Evolutionary conservation across 2,888 invertebrate genomes (phyloP).

Genomic region (Pterobdella sp.): DNA sequence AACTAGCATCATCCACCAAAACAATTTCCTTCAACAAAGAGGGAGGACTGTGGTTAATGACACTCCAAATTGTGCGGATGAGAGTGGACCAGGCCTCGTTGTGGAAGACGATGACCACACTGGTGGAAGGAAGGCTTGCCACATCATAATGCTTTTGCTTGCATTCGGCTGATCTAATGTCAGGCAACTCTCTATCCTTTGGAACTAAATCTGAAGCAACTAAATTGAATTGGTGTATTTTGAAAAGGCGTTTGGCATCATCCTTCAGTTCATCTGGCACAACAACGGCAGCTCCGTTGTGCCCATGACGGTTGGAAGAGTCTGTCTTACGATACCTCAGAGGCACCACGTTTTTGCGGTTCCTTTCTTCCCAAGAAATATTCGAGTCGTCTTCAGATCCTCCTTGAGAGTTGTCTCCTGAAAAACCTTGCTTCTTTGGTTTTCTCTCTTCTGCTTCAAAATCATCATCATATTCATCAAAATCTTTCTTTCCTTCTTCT

Average conservation of each 20-base stretch:
- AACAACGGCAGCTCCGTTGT: slow-evolving; percentile 13
- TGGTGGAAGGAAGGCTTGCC: slow-evolving; percentile 69
- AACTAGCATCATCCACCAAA: slow-evolving; percentile 93
- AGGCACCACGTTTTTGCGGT: not conserved
- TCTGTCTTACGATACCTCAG: not conserved
- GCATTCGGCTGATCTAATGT: slow-evolving; percentile 51
- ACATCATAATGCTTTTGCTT: slow-evolving; percentile 51
- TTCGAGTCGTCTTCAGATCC: not conserved
- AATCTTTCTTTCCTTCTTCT: slow-evolving; percentile 36
- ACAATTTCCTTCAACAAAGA: slow-evolving; percentile 84
- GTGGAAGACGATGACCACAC: slow-evolving; percentile 93
- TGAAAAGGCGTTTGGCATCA: slow-evolving; percentile 7
- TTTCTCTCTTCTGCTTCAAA: slow-evolving; percentile 27
- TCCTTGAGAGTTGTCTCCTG: slow-evolving; percentile 4
- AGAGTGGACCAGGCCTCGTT: slow-evolving; percentile 98
- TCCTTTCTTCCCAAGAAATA: not conserved
- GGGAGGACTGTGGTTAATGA: slow-evolving; percentile 84
- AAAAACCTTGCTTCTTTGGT: not conserved
- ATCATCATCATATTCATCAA: slow-evolving; percentile 40
- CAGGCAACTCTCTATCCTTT: slow-evolving; percentile 8
- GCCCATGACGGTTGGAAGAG: not conserved
- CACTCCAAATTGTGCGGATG: slow-evolving; percentile 89
- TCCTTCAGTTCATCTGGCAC: slow-evolving; percentile 18
- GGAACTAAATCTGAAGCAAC: slow-evolving; percentile 19
- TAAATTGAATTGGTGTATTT: slow-evolving; percentile 26